These are phyloP conservation scores for Pelvicachromis taeniatus DNA, from an alignment of 2,113 vertebrate species.

Conservation along the genomic window DNA sequence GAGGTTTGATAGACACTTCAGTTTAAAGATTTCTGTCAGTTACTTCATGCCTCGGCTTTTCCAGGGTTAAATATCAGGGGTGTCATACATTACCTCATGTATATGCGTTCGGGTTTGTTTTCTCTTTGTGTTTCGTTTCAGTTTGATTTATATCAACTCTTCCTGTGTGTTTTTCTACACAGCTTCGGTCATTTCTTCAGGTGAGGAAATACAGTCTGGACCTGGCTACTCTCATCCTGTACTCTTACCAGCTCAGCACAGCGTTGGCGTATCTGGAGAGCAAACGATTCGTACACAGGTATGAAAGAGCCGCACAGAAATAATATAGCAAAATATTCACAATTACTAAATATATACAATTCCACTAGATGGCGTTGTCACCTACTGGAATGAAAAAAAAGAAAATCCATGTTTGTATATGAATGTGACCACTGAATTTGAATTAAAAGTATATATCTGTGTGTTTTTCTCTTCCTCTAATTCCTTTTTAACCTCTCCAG, in stretches of 20 bases:
- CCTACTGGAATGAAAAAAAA: background rate
- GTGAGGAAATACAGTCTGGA: constrained; percentile 95
- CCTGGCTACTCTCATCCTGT: constrained; percentile 90
- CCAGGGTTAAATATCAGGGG: background rate
- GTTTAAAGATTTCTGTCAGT: background rate
- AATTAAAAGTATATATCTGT: background rate
- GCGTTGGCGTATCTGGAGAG: constrained; percentile 96
- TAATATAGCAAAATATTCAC: background rate
- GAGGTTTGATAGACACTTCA: background rate
- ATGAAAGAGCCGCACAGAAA: background rate
- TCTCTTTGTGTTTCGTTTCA: background rate
- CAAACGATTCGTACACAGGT: constrained; percentile 99
- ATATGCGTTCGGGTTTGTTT: background rate
- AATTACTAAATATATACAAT: background rate
- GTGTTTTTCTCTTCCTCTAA: background rate
- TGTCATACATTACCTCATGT: background rate
- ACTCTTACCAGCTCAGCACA: constrained; percentile 93
- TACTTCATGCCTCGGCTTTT: background rate
- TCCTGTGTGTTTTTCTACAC: background rate
- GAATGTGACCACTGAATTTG: accelerated
- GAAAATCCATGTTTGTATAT: accelerated
- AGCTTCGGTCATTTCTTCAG: constrained; percentile 95
- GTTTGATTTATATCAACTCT: accelerated
- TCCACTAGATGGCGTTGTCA: background rate
- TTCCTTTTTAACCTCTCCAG: constrained; percentile 64